A percentile compares a stretch with the other conserved stretches of the same genome.
These are phyloP conservation scores for Acromyrmex echinatior DNA, from an alignment of 1,140 invertebrate genomes.

Conservation along the genomic window DNA sequence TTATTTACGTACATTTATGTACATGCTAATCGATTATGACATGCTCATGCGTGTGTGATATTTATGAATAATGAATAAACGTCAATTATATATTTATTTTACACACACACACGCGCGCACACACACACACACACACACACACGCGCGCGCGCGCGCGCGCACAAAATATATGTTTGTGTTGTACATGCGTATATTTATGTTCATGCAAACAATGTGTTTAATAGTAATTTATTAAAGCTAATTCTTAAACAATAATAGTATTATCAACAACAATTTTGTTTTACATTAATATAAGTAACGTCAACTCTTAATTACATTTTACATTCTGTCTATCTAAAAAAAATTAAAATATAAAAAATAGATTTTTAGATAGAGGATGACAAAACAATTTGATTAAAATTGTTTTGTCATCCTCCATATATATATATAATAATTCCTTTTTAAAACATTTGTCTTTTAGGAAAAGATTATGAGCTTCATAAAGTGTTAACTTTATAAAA, in stretches of 20 bases:
- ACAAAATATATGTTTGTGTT: not conserved
- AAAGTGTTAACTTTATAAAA: not conserved
- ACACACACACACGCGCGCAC: not conserved
- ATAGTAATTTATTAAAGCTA: not conserved
- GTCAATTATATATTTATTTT: not conserved
- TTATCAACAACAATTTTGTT: not conserved
- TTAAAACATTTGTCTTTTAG: not conserved
- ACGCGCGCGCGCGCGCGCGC: too few species aligned
- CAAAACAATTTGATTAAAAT: not conserved
- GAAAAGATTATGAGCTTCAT: not conserved
- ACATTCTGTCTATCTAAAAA: not conserved
- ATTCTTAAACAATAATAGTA: not conserved
- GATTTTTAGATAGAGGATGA: not conserved
- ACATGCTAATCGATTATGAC: not conserved
- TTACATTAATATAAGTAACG: not conserved
- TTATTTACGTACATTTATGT: not conserved
- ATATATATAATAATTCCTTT: not conserved
- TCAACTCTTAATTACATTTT: not conserved
- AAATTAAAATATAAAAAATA: not conserved
- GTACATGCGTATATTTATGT: not conserved
- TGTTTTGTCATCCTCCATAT: too few species aligned
- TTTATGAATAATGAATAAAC: constrained; percentile 19
- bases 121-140: too few species aligned
- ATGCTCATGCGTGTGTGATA: not conserved
- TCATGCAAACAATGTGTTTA: not conserved